Evolutionary conservation across 2,113 vertebrate genomes (phyloP).

Genomic region (Crocuta crocuta): DNA sequence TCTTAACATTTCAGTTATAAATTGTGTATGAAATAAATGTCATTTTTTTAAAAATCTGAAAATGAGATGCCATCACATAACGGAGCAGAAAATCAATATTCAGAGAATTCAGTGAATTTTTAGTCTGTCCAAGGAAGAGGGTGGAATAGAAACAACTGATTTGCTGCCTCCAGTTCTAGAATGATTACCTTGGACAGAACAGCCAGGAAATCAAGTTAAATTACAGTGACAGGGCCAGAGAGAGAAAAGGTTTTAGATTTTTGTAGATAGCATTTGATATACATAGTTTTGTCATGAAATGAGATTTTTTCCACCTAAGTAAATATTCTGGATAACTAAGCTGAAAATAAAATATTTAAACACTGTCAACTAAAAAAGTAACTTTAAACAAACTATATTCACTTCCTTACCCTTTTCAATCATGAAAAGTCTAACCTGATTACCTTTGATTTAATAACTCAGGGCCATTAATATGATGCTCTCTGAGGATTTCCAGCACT

Average conservation of each 20-base stretch:
- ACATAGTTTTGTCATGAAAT: neutral
- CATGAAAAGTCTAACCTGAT: neutral
- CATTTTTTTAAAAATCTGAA: conserved; percentile 21
- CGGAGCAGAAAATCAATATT: neutral
- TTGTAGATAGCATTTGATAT: neutral
- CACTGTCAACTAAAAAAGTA: neutral
- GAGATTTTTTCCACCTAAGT: neutral
- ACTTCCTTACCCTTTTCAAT: neutral
- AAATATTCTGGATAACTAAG: conserved; percentile 25
- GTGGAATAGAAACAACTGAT: neutral
- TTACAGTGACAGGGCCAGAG: conserved; percentile 1
- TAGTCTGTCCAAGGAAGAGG: neutral
- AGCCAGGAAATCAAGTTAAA: neutral
- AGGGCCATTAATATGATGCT: neutral
- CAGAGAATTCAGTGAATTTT: neutral
- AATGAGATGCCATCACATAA: neutral
- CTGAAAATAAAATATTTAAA: conserved; percentile 23
- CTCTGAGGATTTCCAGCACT: neutral
- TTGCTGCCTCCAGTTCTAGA: neutral
- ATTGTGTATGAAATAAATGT: neutral
- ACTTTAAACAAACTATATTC: neutral
- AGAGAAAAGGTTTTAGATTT: neutral
- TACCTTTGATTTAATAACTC: neutral
- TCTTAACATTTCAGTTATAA: conserved; percentile 28
- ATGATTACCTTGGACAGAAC: neutral